A percentile compares a stretch with the other conserved stretches of the same genome.
phyloP scores from a whole-genome alignment of 2,888 invertebrate species.

The Argyresthia albistria region DNA sequence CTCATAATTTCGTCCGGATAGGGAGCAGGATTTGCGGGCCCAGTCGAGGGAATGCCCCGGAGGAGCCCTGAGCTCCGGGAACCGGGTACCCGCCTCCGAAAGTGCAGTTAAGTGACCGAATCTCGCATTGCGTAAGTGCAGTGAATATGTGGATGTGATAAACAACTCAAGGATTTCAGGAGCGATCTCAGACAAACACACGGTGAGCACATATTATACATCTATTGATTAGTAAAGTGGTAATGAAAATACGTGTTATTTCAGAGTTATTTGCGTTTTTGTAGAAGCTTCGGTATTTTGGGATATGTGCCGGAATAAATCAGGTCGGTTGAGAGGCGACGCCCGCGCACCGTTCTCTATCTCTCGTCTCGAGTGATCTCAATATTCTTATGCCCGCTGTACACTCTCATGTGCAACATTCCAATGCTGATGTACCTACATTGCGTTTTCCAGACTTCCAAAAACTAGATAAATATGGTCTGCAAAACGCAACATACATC shows the following conservation, averaged over 20 bases:
- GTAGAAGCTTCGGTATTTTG: conserved; percentile 51
- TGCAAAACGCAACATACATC: too few relatives aligned
- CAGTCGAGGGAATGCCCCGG: conserved; percentile 5
- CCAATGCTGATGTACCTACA: too few relatives aligned
- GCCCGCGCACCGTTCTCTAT: conserved; percentile 31
- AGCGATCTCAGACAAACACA: too few relatives aligned
- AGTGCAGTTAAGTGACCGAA: conserved; percentile 9
- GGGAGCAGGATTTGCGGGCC: conserved; percentile 54
- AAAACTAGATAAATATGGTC: too few relatives aligned
- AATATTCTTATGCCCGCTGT: background rate
- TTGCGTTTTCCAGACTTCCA: too few relatives aligned
- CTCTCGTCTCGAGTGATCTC: background rate
- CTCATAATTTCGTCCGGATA: conserved; percentile 68
- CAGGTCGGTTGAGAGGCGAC: conserved; percentile 57
- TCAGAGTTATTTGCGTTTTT: too few relatives aligned
- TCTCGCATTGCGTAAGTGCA: conserved; percentile 3
- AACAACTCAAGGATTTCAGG: too few relatives aligned
- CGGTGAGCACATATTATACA: too few relatives aligned
- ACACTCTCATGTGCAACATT: too few relatives aligned
- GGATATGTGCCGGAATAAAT: conserved; percentile 60
- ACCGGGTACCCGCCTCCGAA: conserved; percentile 10
- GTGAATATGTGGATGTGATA: background rate
- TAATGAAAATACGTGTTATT: too few relatives aligned
- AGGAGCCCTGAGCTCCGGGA: conserved; percentile 14
- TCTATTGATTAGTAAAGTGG: too few relatives aligned